Base-by-base conservation (phyloP, 1,140 invertebrate species). In the Platyscapa corneri region DNA sequence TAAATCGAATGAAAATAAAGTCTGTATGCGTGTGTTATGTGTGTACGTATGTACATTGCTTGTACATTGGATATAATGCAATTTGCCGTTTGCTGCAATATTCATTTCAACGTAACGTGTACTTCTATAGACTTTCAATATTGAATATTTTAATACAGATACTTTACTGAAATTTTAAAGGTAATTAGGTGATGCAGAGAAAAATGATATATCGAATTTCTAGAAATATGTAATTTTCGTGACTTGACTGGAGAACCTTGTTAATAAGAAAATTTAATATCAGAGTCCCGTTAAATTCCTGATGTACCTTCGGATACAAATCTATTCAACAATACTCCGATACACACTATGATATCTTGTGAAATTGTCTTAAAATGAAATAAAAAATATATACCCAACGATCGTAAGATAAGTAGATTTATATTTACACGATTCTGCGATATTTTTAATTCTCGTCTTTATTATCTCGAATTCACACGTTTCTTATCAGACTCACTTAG, bases 201-300 rank as follows among this genome's bases (percentile, higher is more conserved):
- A 37, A 34, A 70, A 32, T 34, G 34, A 70, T 70, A 37, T 70
- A 70, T 70, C 32, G 37, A 34, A 70, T 70, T 70, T 37, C 32
- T 70, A 70, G 34, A 70, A 37, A 70, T 37, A 70, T 37, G 34
- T 37, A 70, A 70, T 16, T 70, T 70, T 70, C 67, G 32, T 70
- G 67, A 70, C 67, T 37, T 23, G 30, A 70, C 16, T 70, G 20
- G 3, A 39, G 14, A 70, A 27, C 23, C 56, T 60, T 60, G 2
- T 37, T 37, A 70, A 34, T 34, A 37, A 37, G 67, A 37, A 14
- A 37, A 37, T 70, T 70, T 70, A 70, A 70, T 70, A 16, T 70
- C 10, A 37, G 32, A 32, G 12, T 70, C 67, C 34, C 67, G 67
- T 70, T 70, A 70, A 70, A 0, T 37, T 32, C 34, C 32, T 37